Evolutionary conservation across 2,797 vertebrate genomes (phyloP), one percentile per base, ranked within the genome.

Genomic region (Loris lydekkerianus): DNA sequence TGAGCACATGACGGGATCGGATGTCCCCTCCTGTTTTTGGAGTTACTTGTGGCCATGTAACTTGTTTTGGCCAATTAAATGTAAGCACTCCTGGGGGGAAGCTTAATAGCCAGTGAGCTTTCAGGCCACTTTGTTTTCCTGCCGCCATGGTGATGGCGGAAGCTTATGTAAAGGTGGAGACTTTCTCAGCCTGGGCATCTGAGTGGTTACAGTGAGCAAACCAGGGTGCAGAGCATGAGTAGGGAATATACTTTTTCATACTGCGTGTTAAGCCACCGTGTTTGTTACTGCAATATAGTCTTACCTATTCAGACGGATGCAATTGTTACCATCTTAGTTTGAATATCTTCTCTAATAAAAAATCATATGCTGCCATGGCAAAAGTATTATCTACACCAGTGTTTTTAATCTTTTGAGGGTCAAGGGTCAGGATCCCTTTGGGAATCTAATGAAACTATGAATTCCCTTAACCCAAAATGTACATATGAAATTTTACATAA

Each of bases 31-130:
- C 25, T n/a, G 34, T 20, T 89, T 84, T 84, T 23, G 56, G 27
- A 85, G 63, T 86, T 37, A 67, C 70, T 67, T 10, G 0, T n/a
- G 63, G 37, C 75, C 60, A 7, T 49, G 73, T 75, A 43, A 61
- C 87, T 90, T 90, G n/a, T 80, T 88, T 91, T 29, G 25, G 70
- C 27, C 93, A 93, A 92, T 91, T 80, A 87, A 78, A 88, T 2
- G 1, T 7, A 40, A 90, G 46, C 10, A 9, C 53, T 70, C 34
- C 93, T 56, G 17, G 70, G 34, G 43, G 58, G 77, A n/a, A 29
- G 34, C 69, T 60, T 61, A 69, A 70, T 37, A 60, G 34, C 21
- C 89, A 37, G 49, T 1, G 4, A 61, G 69, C 23, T 81, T 83
- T 10, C 11, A 20, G 7, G 27, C 11, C 40, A 34, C 78, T 29